Evolutionary conservation across 2,888 invertebrate genomes (phyloP), one percentile per base, ranked within the genome.

Genomic region (Arrhopalites spinosus): DNA sequence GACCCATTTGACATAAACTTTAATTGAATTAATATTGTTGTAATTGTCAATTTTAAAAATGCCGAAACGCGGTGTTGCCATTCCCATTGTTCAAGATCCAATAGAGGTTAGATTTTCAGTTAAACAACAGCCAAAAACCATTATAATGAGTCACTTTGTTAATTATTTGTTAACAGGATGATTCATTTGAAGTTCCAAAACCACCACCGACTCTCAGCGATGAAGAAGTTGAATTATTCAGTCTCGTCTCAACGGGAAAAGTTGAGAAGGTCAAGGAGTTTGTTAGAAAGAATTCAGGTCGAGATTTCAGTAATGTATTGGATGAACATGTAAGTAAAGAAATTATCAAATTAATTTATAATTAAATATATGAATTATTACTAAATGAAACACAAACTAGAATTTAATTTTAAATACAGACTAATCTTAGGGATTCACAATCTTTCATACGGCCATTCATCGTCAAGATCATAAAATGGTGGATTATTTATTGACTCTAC

Each of bases 401-500:
- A 30, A 29, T 8, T 23, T 20, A 59, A 59, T 59, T 59, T 59
- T 59, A 25, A 59, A 23, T 20, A 20, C 11, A 13, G 59, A 20
- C 17, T 59, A 8, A 59, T 59, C 8, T 59, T 63, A 79, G 79
- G 81, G 81, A 5, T 80, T 75, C 66, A 75, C 80, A 0, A 74
- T 75, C 13, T 74, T 79, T 5, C 81, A 81, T 56, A 13, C 76
- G 13, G 79, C 81, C 27, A 77, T 81, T 3, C 75, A 70, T 0
- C 50, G 77, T 1, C 75, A 79, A 73, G 78, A 81, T 36, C 79
- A 78, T 20, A 70, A 64, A 13, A 79, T 81, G 78, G 66, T 78
- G 0, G 2, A 68, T 17, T 66, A 78, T 5, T 69, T 81, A 5
- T 36, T 81, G 8, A 17, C 45, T 1, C 72, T 76, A 23, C 27